Evolutionary conservation across 2,797 vertebrate genomes (phyloP), one percentile per base, ranked within the genome.

Genomic region (Rallus crepitans): DNA sequence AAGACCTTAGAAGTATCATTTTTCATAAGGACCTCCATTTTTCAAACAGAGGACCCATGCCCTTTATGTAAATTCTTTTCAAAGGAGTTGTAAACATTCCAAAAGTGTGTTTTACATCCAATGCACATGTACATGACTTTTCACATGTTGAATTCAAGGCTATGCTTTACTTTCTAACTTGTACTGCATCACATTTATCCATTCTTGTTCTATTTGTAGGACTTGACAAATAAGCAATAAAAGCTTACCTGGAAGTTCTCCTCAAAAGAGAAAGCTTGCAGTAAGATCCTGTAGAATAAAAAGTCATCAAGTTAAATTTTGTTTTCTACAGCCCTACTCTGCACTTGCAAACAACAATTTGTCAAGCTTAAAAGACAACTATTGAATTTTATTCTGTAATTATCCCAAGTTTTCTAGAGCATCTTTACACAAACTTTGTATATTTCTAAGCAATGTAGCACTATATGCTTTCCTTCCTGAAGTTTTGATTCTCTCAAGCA

Each of bases 281-380:
- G 33, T 97, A 93, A 96, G 96, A 97, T 57, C 97, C 98, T 98
- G 96, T 89, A 87, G 91, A 82, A 97, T 61, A 92, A 96, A 97
- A 96, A 96, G 39, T 68, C 61, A 71, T 64, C 33, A 69, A 57
- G 81, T 86, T 84, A 95, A 94, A 61, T 33, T 13, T 6, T 55
- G 42, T 80, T 82, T 72, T 57, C 88, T 76, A 35, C 17, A 86
- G 12, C 12, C 16, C 82, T 24, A 33, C n/a, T 73, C 53, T 89
- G n/a, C 52, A 66, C 39, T 47, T 85, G 63, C 48, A 92, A 84
- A 21, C 9, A 73, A 79, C 55, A 14, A 68, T 52, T 86, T 70
- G 47, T 71, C 57, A 69, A 56, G n/a, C 89, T 94, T 75, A 65
- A 90, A 91, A 89, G 28, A 78, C 9, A 28, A 40, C 35, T 16